Conservation (phyloP, 1,140 invertebrate species). For the Trichoplusia ni region DNA sequence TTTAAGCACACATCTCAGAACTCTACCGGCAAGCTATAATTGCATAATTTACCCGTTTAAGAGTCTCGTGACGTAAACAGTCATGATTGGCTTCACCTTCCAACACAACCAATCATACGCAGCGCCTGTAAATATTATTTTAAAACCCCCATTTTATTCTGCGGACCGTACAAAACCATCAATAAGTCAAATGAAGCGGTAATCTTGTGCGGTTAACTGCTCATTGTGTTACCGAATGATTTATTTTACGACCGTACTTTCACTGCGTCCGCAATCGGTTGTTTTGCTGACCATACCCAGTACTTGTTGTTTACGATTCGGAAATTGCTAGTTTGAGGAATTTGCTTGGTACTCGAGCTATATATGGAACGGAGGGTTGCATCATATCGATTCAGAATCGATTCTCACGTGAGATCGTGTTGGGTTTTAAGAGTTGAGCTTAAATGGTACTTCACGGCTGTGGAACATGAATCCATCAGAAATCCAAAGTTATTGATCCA, state of each 20-base stretch:
- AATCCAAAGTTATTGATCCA: no score
- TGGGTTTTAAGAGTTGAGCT: no score
- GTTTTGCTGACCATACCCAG: slow-evolving; percentile 40
- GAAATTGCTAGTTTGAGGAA: slow-evolving; percentile 44
- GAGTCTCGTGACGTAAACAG: not conserved
- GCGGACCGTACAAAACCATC: slow-evolving; percentile 34
- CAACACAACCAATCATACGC: slow-evolving; percentile 8
- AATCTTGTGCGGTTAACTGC: slow-evolving; percentile 47
- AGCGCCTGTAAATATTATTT: slow-evolving; percentile 16
- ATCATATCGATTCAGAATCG: not conserved
- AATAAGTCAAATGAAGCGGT: slow-evolving; percentile 57
- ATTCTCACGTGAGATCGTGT: slow-evolving; percentile 17
- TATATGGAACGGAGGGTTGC: slow-evolving; percentile 5
- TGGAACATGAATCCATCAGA: no score
- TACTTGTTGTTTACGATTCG: slow-evolving; percentile 49
- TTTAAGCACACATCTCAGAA: no score
- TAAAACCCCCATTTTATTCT: slow-evolving; percentile 27
- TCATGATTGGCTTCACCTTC: not conserved
- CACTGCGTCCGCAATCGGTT: slow-evolving; percentile 40
- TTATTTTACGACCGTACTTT: slow-evolving; percentile 57
- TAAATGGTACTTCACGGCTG: no score
- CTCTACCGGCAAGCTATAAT: not conserved
- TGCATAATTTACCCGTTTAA: not conserved
- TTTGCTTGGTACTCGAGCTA: slow-evolving; percentile 10
- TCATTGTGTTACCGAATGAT: slow-evolving; percentile 53